Evolutionary conservation across 2,888 invertebrate genomes (phyloP).

Genomic region (Escarpia spicata): DNA sequence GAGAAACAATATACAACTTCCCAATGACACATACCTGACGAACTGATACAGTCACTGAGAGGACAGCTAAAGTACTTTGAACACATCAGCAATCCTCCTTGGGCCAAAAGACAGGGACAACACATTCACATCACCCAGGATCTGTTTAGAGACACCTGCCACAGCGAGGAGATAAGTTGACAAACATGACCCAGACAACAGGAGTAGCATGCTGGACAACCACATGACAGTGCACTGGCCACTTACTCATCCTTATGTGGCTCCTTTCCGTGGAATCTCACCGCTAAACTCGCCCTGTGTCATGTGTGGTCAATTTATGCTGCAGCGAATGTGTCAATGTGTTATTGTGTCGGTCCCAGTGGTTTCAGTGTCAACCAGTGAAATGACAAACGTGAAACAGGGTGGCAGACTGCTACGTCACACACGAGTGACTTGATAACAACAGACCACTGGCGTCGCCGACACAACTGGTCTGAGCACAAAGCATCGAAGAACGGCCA

Average conservation of each 20-base stretch:
- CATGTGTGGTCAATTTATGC: neutral
- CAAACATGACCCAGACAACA: slow-evolving; percentile 4
- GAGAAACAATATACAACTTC: neutral
- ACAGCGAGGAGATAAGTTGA: neutral
- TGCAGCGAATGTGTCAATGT: neutral
- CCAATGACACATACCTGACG: neutral
- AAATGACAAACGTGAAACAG: neutral
- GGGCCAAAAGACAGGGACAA: too few relatives aligned
- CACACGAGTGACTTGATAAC: neutral
- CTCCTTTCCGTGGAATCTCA: neutral
- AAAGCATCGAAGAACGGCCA: neutral
- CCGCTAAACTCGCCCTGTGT: neutral
- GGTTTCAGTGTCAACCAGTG: neutral
- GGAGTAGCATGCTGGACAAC: neutral
- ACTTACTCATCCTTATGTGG: neutral
- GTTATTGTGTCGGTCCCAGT: neutral
- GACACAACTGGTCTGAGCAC: neutral
- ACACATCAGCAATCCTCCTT: too few relatives aligned
- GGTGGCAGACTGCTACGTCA: neutral
- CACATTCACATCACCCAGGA: neutral
- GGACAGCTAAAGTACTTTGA: too few relatives aligned
- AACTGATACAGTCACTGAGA: neutral
- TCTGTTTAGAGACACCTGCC: neutral
- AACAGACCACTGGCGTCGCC: neutral
- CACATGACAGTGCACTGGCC: neutral